phyloP scores from a whole-genome alignment of 2,888 invertebrate species.

The Dendrolimus houi region DNA sequence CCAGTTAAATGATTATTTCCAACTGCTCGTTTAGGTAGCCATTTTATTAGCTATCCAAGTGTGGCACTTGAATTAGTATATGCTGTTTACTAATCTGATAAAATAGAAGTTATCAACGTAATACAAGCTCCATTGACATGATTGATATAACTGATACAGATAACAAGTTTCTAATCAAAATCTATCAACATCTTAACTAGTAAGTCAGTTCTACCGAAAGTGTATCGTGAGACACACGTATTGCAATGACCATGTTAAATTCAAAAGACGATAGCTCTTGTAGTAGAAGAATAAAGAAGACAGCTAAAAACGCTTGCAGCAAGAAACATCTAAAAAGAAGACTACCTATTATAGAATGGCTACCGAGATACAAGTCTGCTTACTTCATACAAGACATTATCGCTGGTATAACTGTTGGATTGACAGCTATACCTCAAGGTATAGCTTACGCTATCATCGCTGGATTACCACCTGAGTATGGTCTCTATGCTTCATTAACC shows the following conservation, averaged over 20 bases:
- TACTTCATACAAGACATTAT: constrained; percentile 86
- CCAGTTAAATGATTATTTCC: no score
- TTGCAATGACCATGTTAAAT: neutral
- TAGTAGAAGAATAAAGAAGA: constrained; percentile 28
- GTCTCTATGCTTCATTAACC: constrained; percentile 93
- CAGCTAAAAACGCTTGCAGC: constrained; percentile 46
- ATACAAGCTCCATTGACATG: constrained; percentile 1
- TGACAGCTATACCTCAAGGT: constrained; percentile 90
- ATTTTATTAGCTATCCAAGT: no score
- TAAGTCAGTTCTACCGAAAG: neutral
- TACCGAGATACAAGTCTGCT: constrained; percentile 80
- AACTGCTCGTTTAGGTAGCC: no score
- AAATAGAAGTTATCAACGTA: neutral
- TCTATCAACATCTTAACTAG: neutral
- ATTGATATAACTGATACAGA: constrained; percentile 12
- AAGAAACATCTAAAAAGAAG: constrained; percentile 60
- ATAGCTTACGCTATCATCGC: constrained; percentile 89
- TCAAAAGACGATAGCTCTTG: neutral
- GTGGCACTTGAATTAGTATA: no score
- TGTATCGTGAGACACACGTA: neutral
- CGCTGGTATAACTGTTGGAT: constrained; percentile 89
- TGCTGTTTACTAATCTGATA: neutral
- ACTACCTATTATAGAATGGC: constrained; percentile 83
- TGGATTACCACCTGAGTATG: constrained; percentile 84
- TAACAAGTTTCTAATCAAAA: neutral